Conservation (phyloP, 2,888 invertebrate species). For the Boloria euphrosyne region DNA sequence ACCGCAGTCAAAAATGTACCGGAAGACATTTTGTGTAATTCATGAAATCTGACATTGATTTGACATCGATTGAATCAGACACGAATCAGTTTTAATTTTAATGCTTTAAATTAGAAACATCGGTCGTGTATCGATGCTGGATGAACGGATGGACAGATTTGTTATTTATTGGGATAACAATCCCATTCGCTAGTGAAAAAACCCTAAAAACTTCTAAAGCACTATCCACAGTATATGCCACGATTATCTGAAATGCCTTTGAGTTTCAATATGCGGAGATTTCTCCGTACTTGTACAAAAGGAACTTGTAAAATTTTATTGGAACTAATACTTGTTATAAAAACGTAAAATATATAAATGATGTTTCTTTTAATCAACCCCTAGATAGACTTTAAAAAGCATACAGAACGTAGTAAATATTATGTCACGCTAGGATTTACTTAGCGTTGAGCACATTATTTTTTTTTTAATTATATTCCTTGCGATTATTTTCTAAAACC, state of each 20-base stretch:
- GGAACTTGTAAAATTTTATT: conserved; percentile 79
- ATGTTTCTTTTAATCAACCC: conserved; percentile 25
- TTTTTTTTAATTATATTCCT: too few relatives aligned
- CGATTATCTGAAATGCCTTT: conserved; percentile 62
- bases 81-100: conserved; percentile 21
- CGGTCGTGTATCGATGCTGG: conserved; percentile 56
- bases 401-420: too few relatives aligned
- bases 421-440: too few relatives aligned
- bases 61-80: conserved; percentile 11
- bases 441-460: too few relatives aligned
- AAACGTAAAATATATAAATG: conserved; percentile 65
- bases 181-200: conserved; percentile 47
- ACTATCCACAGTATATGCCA: conserved; percentile 59
- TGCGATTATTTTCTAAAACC: too few relatives aligned
- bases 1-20: conserved; percentile 7
- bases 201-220: conserved; percentile 56
- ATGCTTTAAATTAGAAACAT: conserved; percentile 32
- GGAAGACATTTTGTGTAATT: not conserved
- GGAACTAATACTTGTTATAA: conserved; percentile 79
- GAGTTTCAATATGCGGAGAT: conserved; percentile 64
- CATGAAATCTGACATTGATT: conserved; percentile 4
- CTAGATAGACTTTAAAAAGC: not conserved
- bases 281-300: conserved; percentile 77
- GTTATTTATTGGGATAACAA: conserved; percentile 46
- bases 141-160: conserved; percentile 68